Evolutionary conservation across 2,113 vertebrate species (phyloP).

Genomic region (Urocitellus parryii): DNA sequence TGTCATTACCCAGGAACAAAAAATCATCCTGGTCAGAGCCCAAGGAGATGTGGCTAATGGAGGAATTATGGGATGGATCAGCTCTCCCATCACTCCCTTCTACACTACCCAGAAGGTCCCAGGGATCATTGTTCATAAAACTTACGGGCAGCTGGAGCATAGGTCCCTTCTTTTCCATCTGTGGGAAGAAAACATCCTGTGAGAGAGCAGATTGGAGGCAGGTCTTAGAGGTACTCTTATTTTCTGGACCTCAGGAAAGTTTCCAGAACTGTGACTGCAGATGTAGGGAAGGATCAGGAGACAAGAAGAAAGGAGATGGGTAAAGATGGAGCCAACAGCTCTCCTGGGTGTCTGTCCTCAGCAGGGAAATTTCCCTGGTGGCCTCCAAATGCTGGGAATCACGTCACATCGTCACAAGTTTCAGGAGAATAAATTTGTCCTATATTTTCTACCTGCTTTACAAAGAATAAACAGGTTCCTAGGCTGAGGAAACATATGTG

Average conservation of each 20-base stretch:
- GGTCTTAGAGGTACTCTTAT: background rate
- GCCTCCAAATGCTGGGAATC: no score
- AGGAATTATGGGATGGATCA: no score
- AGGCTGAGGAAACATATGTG: no score
- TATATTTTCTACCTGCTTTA: no score
- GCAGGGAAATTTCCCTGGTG: background rate
- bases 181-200: background rate
- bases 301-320: background rate
- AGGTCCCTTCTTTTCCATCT: background rate
- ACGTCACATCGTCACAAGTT: no score
- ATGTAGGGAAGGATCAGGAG: background rate
- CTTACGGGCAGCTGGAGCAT: background rate
- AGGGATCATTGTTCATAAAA: no score
- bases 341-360: background rate
- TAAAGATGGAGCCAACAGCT: background rate
- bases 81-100: fast-evolving
- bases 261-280: background rate
- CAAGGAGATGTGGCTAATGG: no score
- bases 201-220: background rate
- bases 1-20: background rate
- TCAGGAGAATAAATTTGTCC: no score
- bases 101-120: background rate
- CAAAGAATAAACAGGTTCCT: no score
- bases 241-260: background rate
- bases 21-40: background rate